Conservation (phyloP, 1,140 invertebrate genomes). For the Drosophila lowei region DNA sequence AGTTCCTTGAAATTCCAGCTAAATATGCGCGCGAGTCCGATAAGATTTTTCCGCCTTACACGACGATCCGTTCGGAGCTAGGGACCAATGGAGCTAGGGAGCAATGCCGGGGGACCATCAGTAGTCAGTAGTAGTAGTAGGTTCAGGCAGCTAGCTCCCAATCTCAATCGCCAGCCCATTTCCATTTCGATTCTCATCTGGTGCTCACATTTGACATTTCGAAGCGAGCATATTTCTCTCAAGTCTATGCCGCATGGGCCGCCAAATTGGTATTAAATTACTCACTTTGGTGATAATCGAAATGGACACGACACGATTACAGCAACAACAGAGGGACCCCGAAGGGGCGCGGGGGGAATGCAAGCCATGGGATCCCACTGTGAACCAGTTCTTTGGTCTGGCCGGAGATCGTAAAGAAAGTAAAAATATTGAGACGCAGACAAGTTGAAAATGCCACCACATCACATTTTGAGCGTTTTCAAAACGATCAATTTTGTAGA, state of each 20-base stretch:
- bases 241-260: constrained; percentile 68
- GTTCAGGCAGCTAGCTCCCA: constrained; percentile 33
- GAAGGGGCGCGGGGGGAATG: constrained; percentile 10
- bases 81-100: background rate
- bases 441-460: constrained; percentile 83
- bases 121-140: background rate
- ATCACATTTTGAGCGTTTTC: constrained; percentile 82
- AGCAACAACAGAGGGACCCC: constrained; percentile 44
- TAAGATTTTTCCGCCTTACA: constrained; percentile 71
- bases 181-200: constrained; percentile 61
- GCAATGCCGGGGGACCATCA: constrained; percentile 2
- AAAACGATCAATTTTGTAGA: constrained; percentile 82
- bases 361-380: constrained; percentile 15
- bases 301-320: constrained; percentile 81
- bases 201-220: constrained; percentile 80
- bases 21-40: constrained; percentile 63
- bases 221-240: constrained; percentile 77
- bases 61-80: background rate
- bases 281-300: constrained; percentile 82
- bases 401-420: constrained; percentile 68
- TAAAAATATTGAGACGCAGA: constrained; percentile 83
- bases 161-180: constrained; percentile 36
- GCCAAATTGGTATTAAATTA: constrained; percentile 82
- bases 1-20: constrained; percentile 68
- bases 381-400: constrained; percentile 72